Evolutionary conservation across 35 echinoderm and acorn worm species (phyloP).

Genomic region (Chiridota heheva): DNA sequence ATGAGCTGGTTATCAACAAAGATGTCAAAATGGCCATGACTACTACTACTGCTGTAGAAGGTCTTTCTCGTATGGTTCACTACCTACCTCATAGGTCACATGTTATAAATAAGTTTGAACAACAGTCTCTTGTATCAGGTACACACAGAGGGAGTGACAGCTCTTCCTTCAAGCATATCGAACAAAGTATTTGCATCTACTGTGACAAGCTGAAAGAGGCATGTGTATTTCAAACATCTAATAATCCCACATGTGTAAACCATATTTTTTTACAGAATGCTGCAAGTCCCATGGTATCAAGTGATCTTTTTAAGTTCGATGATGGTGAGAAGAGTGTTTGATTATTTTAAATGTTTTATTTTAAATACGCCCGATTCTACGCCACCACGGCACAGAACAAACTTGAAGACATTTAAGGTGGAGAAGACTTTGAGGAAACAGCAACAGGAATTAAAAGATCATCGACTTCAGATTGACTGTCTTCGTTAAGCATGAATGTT

Average conservation of each 20-base stretch:
- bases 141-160: background rate
- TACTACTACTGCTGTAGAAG: constrained; percentile 13
- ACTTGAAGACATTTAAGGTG: constrained; percentile 27
- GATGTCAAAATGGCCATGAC: constrained; percentile 46
- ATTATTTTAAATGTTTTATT: constrained; percentile 20
- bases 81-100: constrained; percentile 23
- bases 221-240: background rate
- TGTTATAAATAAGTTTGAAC: background rate
- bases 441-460: constrained; percentile 16
- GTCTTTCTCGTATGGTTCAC: background rate
- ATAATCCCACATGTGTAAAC: background rate
- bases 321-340: background rate
- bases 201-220: background rate
- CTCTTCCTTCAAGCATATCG: background rate
- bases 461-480: constrained; percentile 33
- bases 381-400: background rate
- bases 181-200: constrained; percentile 4
- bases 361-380: background rate
- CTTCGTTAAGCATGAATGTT: constrained; percentile 28
- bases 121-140: background rate
- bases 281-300: background rate
- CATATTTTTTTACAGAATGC: constrained; percentile 12
- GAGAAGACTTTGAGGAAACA: background rate
- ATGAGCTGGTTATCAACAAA: constrained; percentile 83
- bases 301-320: constrained; percentile 14